Conservation (phyloP, 2,113 vertebrate species). For the Trichechus manatus region DNA sequence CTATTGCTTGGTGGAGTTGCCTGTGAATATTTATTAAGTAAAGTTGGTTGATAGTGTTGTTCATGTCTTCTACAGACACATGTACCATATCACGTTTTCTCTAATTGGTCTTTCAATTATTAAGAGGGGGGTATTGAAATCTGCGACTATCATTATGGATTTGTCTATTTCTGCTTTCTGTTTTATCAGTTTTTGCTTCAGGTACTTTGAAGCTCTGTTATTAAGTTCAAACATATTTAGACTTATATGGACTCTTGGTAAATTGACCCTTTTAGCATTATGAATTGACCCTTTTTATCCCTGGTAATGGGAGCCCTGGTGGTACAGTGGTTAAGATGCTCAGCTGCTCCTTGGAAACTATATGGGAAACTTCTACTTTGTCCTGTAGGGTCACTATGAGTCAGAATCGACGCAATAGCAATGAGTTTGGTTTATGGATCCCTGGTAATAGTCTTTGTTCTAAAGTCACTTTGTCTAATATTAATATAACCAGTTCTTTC, state of each 20-base stretch:
- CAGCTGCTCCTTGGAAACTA: too few species aligned
- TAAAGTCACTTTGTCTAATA: slow-evolving; percentile 14
- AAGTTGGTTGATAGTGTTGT: background rate
- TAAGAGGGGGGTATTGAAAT: background rate
- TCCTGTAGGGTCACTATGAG: too few species aligned
- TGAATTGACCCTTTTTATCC: background rate
- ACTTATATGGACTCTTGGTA: background rate
- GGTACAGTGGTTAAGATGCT: too few species aligned
- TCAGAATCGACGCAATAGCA: too few species aligned
- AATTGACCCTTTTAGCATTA: background rate
- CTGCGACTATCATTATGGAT: background rate
- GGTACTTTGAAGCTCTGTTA: background rate
- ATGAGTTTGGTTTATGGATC: background rate
- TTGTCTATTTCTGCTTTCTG: background rate
- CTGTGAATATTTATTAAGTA: background rate
- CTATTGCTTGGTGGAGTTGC: background rate
- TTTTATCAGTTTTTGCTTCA: background rate
- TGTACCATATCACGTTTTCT: background rate
- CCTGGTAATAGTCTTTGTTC: background rate
- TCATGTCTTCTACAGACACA: background rate
- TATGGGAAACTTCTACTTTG: too few species aligned
- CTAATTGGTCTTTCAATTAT: background rate
- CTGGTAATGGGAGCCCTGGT: background rate
- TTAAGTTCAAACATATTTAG: background rate
- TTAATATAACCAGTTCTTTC: background rate